Conservation (phyloP, 2,888 invertebrate species). For the Carcina quercana region DNA sequence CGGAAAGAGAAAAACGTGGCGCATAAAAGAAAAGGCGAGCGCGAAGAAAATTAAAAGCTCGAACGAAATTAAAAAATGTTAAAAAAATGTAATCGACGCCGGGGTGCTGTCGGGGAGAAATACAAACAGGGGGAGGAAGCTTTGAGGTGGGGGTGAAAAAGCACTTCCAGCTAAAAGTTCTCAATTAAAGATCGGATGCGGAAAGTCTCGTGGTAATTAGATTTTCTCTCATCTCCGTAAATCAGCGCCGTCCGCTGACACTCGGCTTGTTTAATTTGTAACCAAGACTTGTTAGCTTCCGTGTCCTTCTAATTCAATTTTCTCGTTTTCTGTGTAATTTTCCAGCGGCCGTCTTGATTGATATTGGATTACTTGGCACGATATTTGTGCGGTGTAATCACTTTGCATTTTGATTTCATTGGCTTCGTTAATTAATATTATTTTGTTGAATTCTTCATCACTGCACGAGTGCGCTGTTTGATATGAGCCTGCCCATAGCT, state of each 20-base stretch:
- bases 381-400: conserved; percentile 21
- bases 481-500: no score
- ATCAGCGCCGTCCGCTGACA: conserved; percentile 59
- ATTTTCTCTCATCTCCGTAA: conserved; percentile 70
- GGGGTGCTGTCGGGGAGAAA: conserved; percentile 50
- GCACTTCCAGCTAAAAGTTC: conserved; percentile 44
- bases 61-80: conserved; percentile 72
- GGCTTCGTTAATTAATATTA: no score
- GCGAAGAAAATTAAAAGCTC: conserved; percentile 71
- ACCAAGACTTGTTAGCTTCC: conserved; percentile 68
- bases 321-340: conserved; percentile 40
- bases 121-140: conserved; percentile 48
- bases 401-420: no score
- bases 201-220: conserved; percentile 66
- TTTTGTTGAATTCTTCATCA: no score
- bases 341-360: conserved; percentile 41
- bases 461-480: no score
- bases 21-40: conserved; percentile 61
- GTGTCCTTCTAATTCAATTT: conserved; percentile 60
- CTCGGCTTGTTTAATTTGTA: conserved; percentile 69
- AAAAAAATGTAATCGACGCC: conserved; percentile 72
- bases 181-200: conserved; percentile 68
- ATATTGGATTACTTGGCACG: conserved; percentile 40
- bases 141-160: conserved; percentile 19
- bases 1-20: conserved; percentile 48